These are phyloP conservation scores for Drosophila ochracea DNA, from an alignment of 2,888 invertebrate species.

Conservation along the genomic window DNA sequence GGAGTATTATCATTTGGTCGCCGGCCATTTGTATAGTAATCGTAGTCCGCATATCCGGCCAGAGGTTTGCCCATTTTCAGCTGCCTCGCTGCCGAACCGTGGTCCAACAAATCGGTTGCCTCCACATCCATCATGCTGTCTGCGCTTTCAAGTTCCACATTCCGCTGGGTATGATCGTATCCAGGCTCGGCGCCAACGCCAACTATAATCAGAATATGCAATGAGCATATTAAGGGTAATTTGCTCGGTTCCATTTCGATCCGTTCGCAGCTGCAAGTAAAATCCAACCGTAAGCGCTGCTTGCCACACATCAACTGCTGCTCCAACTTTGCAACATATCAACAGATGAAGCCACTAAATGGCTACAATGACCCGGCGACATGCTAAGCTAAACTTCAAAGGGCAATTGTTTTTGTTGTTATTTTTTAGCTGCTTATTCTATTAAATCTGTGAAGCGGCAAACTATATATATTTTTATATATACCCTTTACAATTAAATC, in stretches of 20 bases:
- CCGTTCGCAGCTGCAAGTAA: neutral
- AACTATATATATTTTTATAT: conserved; percentile 12
- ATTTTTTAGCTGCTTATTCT: conserved; percentile 24
- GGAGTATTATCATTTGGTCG: conserved; percentile 84
- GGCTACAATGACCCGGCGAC: conserved; percentile 69
- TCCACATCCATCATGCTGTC: conserved; percentile 68
- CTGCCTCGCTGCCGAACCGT: conserved; percentile 49
- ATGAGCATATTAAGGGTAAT: conserved; percentile 3
- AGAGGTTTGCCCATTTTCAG: conserved; percentile 70
- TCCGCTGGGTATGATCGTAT: conserved; percentile 36
- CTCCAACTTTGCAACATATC: conserved; percentile 10
- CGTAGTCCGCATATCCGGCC: conserved; percentile 86
- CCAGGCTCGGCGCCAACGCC: conserved; percentile 36
- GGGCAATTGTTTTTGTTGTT: conserved; percentile 46
- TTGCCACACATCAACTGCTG: conserved; percentile 45
- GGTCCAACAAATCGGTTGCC: conserved; percentile 34
- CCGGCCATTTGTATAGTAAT: conserved; percentile 80
- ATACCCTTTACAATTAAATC: neutral
- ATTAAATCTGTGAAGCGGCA: conserved; percentile 49
- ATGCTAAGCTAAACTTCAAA: conserved; percentile 71
- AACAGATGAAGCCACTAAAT: conserved; percentile 24
- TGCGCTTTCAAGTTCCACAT: conserved; percentile 38
- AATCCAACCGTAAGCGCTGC: conserved; percentile 43
- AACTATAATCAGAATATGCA: conserved; percentile 22
- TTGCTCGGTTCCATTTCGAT: conserved; percentile 28